Evolutionary conservation across 2,113 vertebrate genomes (phyloP).

Genomic region (Lucifuga dentata): DNA sequence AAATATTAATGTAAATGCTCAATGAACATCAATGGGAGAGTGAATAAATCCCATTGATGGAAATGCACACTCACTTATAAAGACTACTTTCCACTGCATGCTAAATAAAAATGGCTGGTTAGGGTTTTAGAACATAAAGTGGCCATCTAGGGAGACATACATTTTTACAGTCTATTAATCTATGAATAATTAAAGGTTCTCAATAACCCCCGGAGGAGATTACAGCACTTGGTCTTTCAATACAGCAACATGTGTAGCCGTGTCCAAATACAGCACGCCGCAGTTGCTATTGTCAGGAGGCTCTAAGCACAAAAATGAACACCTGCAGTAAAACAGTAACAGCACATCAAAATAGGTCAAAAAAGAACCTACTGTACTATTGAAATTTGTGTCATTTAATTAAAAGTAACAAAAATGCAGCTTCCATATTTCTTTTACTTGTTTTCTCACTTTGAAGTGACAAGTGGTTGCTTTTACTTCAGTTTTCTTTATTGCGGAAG

Average conservation of each 20-base stretch:
- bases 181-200: constrained; percentile 79
- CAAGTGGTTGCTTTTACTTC: constrained; percentile 14
- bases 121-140: constrained; percentile 69
- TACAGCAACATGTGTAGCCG: constrained; percentile 65
- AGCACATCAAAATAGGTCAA: constrained; percentile 51
- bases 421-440: constrained; percentile 19
- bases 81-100: constrained; percentile 47
- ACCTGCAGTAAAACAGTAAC: constrained; percentile 46
- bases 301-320: constrained; percentile 35
- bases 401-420: constrained; percentile 19
- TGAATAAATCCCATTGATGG: constrained; percentile 36
- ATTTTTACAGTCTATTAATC: constrained; percentile 81
- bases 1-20: constrained; percentile 44
- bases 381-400: constrained; percentile 27
- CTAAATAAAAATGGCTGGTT: constrained; percentile 66
- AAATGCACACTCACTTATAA: constrained; percentile 30
- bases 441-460: constrained; percentile 51
- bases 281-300: constrained; percentile 54
- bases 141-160: constrained; percentile 72
- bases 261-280: constrained; percentile 37
- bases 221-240: constrained; percentile 72
- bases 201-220: constrained; percentile 68
- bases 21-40: constrained; percentile 48
- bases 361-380: constrained; percentile 20
- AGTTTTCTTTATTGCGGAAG: background rate